Conservation (phyloP, 1,140 invertebrate species). For the Eurosta solidaginis region DNA sequence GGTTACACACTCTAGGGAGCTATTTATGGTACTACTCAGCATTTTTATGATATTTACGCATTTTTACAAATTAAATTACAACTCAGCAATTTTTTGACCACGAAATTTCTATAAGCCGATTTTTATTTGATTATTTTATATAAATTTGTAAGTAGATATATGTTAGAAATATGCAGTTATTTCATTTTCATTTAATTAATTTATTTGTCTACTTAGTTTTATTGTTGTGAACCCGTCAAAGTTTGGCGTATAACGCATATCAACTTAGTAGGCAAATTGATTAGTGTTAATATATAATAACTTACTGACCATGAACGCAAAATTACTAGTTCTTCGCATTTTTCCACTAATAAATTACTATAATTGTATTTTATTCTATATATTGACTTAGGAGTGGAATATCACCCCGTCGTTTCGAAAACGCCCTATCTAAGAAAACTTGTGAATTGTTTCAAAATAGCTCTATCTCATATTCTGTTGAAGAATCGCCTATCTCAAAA, state of each 20-base stretch:
- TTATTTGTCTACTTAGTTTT: background rate
- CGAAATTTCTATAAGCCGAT: constrained; percentile 13
- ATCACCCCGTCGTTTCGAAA: no score
- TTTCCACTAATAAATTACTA: no score
- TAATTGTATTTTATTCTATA: no score
- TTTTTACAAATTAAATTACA: background rate
- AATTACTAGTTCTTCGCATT: no score
- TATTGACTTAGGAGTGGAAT: no score
- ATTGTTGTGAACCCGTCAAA: background rate
- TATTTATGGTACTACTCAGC: background rate
- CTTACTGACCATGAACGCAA: background rate
- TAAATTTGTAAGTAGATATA: no score
- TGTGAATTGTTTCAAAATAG: no score
- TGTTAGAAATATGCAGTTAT: no score
- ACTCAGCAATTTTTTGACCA: constrained; percentile 15
- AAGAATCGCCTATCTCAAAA: no score
- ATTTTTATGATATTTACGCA: background rate
- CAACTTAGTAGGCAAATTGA: background rate
- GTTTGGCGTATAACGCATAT: background rate
- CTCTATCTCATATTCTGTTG: no score
- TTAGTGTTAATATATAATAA: background rate
- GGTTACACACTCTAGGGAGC: background rate
- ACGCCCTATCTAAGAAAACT: no score
- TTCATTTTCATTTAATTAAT: background rate
- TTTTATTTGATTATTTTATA: background rate